phyloP scores from a whole-genome alignment of 1,140 invertebrate genomes.

The Macrotrachela quadricornifera region DNA sequence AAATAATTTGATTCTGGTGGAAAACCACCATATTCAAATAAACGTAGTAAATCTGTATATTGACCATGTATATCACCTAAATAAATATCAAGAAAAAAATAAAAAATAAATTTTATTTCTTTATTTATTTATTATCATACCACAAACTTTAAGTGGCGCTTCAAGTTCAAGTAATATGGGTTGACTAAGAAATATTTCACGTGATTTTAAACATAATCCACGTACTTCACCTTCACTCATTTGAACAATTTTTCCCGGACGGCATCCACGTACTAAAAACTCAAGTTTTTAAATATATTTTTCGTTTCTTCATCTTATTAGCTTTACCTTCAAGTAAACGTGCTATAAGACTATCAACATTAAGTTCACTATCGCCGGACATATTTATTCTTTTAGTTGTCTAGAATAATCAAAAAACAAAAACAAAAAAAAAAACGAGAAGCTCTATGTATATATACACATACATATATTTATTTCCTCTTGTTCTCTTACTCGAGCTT shows the following conservation, averaged over 20 bases:
- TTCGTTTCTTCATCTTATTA: no score
- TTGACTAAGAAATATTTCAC: constrained; percentile 97
- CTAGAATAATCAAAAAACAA: no score
- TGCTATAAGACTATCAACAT: constrained; percentile 4
- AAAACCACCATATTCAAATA: constrained; percentile 99
- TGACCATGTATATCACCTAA: constrained; percentile 40
- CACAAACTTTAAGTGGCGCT: constrained; percentile 97
- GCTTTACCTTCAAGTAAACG: constrained; percentile 1
- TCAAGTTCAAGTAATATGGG: constrained; percentile 92
- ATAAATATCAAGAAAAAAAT: not conserved
- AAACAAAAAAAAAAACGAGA: no score
- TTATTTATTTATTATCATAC: constrained; percentile 30
- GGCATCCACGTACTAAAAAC: constrained; percentile 33
- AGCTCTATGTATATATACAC: no score
- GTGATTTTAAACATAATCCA: constrained; percentile 37
- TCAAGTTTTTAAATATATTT: not conserved
- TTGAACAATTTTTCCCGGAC: constrained; percentile 36
- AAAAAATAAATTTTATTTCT: not conserved
- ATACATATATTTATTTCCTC: no score
- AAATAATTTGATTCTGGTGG: constrained; percentile 76
- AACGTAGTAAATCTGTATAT: constrained; percentile 83
- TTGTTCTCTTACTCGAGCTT: no score
- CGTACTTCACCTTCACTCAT: constrained; percentile 36
- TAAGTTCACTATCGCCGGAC: constrained; percentile 31
- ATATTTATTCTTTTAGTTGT: no score